Conservation (phyloP, 2,113 vertebrate species). For the Daphoenositta chrysoptera region DNA sequence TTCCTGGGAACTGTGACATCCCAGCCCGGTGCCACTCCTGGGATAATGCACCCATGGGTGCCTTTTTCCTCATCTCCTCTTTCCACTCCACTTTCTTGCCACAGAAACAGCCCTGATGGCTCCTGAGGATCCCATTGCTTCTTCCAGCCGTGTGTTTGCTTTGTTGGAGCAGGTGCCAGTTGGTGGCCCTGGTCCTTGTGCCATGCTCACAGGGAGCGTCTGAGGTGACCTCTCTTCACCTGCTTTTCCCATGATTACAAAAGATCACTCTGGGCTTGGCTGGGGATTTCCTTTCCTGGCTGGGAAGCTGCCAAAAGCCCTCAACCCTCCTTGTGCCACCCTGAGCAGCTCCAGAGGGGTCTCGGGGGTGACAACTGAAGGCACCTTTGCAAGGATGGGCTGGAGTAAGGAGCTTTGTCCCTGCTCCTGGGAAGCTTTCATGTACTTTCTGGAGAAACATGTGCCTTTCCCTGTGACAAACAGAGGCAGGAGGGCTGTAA, state of each 20-base stretch:
- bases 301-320: not conserved
- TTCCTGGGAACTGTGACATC: not conserved
- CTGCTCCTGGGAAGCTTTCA: accelerated
- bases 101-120: not conserved
- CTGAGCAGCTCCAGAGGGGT: accelerated
- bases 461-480: not conserved
- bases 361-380: not conserved
- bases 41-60: not conserved
- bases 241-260: not conserved
- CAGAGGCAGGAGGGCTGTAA: not conserved
- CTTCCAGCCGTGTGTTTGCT: not conserved
- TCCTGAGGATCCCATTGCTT: not conserved
- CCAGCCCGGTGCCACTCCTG: accelerated
- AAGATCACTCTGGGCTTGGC: not conserved
- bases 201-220: accelerated
- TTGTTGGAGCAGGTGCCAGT: not conserved
- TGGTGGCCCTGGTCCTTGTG: not conserved
- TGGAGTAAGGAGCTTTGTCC: not conserved
- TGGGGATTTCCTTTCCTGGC: not conserved
- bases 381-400: not conserved
- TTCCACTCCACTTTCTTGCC: not conserved
- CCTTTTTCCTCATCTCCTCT: not conserved
- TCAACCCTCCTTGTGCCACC: not conserved
- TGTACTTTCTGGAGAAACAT: accelerated
- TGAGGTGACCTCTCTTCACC: not conserved